These are phyloP conservation scores for Himalopsyche kuldschensis DNA, from an alignment of 2,888 invertebrate species.

Conservation along the genomic window DNA sequence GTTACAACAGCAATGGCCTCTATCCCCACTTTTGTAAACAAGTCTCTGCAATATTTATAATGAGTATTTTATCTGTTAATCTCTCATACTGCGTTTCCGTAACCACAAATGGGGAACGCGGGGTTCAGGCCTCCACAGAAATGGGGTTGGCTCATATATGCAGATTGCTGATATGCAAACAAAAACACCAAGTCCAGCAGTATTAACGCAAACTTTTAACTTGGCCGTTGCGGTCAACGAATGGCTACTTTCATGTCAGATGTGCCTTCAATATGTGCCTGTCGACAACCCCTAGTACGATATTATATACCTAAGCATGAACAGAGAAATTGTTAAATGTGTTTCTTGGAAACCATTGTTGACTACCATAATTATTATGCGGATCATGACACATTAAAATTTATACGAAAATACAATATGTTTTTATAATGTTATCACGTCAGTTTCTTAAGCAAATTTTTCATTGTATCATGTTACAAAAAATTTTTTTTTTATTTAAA, in stretches of 20 bases:
- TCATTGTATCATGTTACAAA: no score
- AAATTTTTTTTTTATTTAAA: no score
- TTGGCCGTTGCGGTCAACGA: background rate
- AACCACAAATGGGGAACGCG: constrained; percentile 11
- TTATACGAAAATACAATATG: no score
- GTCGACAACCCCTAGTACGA: background rate
- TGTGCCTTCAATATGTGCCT: background rate
- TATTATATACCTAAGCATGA: background rate
- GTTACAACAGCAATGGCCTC: background rate
- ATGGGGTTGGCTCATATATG: constrained; percentile 22
- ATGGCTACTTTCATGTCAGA: background rate
- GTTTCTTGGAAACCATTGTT: no score
- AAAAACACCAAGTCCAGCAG: constrained; percentile 21
- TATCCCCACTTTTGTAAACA: constrained; percentile 19
- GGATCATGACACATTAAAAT: no score
- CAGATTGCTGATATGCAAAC: constrained; percentile 30
- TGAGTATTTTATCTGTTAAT: constrained; percentile 40
- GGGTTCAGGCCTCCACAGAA: background rate
- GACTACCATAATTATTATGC: no score
- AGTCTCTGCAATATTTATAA: constrained; percentile 38
- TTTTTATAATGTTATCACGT: no score
- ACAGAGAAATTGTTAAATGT: no score
- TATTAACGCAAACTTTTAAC: background rate
- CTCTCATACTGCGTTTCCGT: constrained; percentile 37
- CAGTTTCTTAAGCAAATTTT: no score